These are phyloP conservation scores for Drosophila cracens DNA, from an alignment of 2,888 invertebrate species.

Conservation along the genomic window DNA sequence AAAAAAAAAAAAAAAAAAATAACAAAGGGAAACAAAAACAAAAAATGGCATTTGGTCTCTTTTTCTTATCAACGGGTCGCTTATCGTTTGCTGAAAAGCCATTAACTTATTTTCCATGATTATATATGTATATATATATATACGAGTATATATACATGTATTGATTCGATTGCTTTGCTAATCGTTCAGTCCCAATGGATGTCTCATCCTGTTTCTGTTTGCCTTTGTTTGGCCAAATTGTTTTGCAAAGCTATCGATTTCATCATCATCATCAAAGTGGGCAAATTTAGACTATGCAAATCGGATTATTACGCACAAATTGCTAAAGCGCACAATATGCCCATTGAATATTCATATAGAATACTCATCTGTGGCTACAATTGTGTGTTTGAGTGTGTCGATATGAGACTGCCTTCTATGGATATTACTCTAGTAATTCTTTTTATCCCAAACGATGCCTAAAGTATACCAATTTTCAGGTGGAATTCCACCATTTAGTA, in stretches of 20 bases:
- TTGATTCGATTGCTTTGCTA: slow-evolving; percentile 62
- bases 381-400: background rate
- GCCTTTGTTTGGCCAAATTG: slow-evolving; percentile 45
- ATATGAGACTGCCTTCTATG: background rate
- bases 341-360: slow-evolving; percentile 1
- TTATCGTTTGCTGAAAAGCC: slow-evolving; percentile 65
- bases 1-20: slow-evolving; percentile 17
- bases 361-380: background rate
- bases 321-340: slow-evolving; percentile 28
- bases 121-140: slow-evolving; percentile 8
- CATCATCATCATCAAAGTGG: slow-evolving; percentile 28
- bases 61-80: slow-evolving; percentile 54
- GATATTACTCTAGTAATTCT: background rate
- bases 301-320: slow-evolving; percentile 41
- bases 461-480: background rate
- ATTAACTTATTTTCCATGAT: slow-evolving; percentile 54
- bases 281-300: slow-evolving; percentile 44
- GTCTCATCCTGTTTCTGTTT: slow-evolving; percentile 10
- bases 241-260: slow-evolving; percentile 59
- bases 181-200: slow-evolving; percentile 68
- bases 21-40: slow-evolving; percentile 16
- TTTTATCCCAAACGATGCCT: background rate
- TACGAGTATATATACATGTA: slow-evolving; percentile 14
- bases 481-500: too few relatives aligned
- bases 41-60: slow-evolving; percentile 30